Evolutionary conservation across 2,113 vertebrate species (phyloP).

Genomic region (Formicarius rufipectus): DNA sequence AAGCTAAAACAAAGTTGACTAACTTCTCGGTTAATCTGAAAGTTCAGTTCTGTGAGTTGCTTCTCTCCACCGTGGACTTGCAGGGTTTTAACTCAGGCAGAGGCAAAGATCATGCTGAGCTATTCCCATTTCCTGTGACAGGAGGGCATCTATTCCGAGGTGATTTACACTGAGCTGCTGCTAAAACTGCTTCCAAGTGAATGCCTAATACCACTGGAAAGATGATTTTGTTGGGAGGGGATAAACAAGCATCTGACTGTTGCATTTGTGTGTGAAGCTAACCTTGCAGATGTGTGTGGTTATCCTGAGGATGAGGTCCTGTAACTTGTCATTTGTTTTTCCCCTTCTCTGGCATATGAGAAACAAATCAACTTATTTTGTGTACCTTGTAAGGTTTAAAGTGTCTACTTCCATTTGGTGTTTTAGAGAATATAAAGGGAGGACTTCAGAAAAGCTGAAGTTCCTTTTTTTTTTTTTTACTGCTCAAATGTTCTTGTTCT

Average conservation of each 20-base stretch:
- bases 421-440: not conserved
- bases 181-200: not conserved
- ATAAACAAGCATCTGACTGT: not conserved
- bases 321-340: not conserved
- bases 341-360: not conserved
- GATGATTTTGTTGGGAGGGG: not conserved
- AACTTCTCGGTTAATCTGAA: not conserved
- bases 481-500: not conserved
- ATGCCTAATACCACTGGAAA: not conserved
- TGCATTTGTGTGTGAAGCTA: not conserved
- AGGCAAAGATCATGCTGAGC: not conserved
- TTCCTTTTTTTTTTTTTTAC: not conserved
- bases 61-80: not conserved
- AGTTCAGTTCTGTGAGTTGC: not conserved
- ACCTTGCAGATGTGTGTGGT: not conserved
- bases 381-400: not conserved
- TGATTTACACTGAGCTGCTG: not conserved
- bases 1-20: not conserved
- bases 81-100: not conserved
- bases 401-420: not conserved
- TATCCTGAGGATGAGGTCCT: not conserved
- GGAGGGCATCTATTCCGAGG: not conserved
- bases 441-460: not conserved
- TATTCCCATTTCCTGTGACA: rapidly evolving
- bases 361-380: not conserved